Evolutionary conservation across 1,140 invertebrate species (phyloP).

Genomic region (Aricia agestis): DNA sequence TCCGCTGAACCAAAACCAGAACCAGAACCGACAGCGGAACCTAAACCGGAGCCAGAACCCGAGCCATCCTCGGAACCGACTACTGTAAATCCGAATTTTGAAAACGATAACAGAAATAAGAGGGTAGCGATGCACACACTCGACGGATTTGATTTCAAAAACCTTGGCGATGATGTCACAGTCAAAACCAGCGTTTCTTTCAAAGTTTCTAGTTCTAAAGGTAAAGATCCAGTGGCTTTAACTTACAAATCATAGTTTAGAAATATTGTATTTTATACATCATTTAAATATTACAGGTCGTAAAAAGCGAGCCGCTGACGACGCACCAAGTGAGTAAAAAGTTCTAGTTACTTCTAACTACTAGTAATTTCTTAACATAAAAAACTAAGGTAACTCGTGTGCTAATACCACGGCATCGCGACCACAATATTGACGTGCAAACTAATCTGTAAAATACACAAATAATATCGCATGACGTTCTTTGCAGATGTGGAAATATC

Average conservation of each 20-base stretch:
- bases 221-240: conserved; percentile 28
- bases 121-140: conserved; percentile 73
- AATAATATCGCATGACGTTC: conserved; percentile 54
- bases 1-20: conserved; percentile 33
- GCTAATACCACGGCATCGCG: conserved; percentile 36
- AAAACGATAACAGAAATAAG: conserved; percentile 69
- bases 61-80: conserved; percentile 48
- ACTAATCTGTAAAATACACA: conserved; percentile 26
- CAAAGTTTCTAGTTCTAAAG: conserved; percentile 79
- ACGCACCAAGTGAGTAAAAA: conserved; percentile 39
- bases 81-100: conserved; percentile 31
- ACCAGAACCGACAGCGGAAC: conserved; percentile 48
- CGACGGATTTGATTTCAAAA: conserved; percentile 66
- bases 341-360: conserved; percentile 15
- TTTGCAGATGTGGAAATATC: conserved; percentile 72
- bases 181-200: conserved; percentile 85
- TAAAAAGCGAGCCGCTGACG: conserved; percentile 38
- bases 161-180: conserved; percentile 77
- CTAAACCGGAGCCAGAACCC: conserved; percentile 62
- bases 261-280: not conserved
- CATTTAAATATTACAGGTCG: conserved; percentile 35
- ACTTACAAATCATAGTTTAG: no score
- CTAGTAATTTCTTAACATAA: conserved; percentile 28
- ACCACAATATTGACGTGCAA: conserved; percentile 29
- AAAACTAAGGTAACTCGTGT: conserved; percentile 34